phyloP scores from a whole-genome alignment of 2,113 vertebrate species.

The Oreochromis tanganicae region DNA sequence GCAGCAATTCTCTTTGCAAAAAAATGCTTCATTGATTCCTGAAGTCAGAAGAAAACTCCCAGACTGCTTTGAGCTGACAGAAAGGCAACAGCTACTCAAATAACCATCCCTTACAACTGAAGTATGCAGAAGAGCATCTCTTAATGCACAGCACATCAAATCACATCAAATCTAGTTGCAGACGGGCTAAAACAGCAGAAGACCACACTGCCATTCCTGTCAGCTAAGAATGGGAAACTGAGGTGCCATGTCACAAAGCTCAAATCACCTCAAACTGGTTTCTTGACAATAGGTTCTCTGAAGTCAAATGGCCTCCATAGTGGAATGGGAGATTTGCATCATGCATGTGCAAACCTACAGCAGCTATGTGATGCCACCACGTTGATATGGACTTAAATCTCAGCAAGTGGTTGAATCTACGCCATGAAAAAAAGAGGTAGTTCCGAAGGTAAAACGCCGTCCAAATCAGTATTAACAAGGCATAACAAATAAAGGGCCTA shows the following conservation, averaged over 20 bases:
- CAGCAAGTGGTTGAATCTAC: background rate
- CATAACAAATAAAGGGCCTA: background rate
- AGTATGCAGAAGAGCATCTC: background rate
- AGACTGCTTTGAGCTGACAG: background rate
- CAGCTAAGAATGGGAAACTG: background rate
- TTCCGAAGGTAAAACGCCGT: background rate
- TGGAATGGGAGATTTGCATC: background rate
- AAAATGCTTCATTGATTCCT: background rate
- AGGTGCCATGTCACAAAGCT: background rate
- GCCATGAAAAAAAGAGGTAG: accelerated
- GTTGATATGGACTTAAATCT: background rate
- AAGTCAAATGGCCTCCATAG: background rate
- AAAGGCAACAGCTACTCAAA: background rate
- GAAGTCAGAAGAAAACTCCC: background rate
- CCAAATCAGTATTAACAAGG: background rate
- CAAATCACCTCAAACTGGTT: background rate
- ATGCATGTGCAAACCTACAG: background rate
- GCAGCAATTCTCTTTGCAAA: background rate
- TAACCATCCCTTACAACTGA: background rate
- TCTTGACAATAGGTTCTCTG: background rate
- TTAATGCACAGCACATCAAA: background rate
- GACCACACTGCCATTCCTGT: background rate
- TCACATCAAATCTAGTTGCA: background rate
- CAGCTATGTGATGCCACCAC: background rate
- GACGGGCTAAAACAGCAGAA: background rate